Evolutionary conservation across 2,113 vertebrate species (phyloP).

Genomic region (Cavia aperea): DNA sequence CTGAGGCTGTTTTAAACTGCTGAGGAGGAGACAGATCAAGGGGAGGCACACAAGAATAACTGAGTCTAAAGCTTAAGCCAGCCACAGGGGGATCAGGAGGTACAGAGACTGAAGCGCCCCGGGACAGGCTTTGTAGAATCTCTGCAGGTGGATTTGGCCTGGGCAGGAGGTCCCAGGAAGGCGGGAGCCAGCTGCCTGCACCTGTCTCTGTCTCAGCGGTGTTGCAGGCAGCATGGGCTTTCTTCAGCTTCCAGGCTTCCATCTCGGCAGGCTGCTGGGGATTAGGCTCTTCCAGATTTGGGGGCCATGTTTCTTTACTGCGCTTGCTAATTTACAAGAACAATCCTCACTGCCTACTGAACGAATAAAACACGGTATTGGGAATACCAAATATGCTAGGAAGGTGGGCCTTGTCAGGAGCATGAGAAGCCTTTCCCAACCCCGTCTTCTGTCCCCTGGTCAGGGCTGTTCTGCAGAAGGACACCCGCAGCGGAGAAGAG

Average conservation of each 20-base stretch:
- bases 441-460: not conserved
- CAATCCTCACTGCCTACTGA: not conserved
- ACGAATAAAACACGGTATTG: not conserved
- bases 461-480: not conserved
- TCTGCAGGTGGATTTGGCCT: not conserved
- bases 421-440: not conserved
- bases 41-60: not conserved
- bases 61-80: not conserved
- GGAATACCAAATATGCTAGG: not conserved
- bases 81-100: not conserved
- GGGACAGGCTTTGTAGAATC: not conserved
- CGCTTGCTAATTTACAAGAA: not conserved
- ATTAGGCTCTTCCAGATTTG: not conserved
- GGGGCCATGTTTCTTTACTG: not conserved
- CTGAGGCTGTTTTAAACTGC: not conserved
- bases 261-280: not conserved
- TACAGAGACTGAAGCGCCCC: not conserved
- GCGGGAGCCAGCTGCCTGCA: not conserved
- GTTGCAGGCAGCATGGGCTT: not conserved
- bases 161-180: not conserved
- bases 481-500: not conserved
- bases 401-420: not conserved
- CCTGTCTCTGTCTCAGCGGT: not conserved
- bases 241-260: not conserved
- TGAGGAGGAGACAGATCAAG: not conserved